phyloP scores from a whole-genome alignment of 2,113 vertebrate genomes.

The Toxotes jaculatrix region DNA sequence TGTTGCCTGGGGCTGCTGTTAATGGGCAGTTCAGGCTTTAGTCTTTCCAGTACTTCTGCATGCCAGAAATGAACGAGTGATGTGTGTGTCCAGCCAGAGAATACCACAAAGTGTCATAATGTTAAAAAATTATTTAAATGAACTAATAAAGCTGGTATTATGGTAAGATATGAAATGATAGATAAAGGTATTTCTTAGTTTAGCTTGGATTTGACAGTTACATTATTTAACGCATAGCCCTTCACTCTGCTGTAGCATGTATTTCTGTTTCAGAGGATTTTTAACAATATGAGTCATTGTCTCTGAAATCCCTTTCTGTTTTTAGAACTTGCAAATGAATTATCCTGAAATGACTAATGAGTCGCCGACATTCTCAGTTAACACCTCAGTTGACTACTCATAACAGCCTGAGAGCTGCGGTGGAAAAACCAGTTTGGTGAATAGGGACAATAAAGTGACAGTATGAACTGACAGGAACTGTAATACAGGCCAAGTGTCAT shows the following conservation, averaged over 20 bases:
- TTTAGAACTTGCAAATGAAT: constrained; percentile 26
- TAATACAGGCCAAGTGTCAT: not conserved
- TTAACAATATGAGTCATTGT: not conserved
- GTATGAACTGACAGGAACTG: not conserved
- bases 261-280: not conserved
- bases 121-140: not conserved
- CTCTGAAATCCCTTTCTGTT: constrained; percentile 20
- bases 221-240: not conserved
- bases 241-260: not conserved
- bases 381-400: constrained; percentile 16
- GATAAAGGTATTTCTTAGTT: not conserved
- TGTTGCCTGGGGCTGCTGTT: not conserved
- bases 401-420: not conserved
- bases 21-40: no score
- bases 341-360: constrained; percentile 8
- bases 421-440: constrained; percentile 56
- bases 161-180: no score
- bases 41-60: constrained; percentile 9
- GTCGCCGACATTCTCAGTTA: not conserved
- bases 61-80: constrained; percentile 6
- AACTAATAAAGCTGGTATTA: not conserved
- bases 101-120: not conserved
- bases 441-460: constrained; percentile 5
- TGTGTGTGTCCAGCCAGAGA: not conserved
- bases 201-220: not conserved